Conservation (phyloP, 35 echinoderm and acorn worm species). For the Acanthaster planci region DNA sequence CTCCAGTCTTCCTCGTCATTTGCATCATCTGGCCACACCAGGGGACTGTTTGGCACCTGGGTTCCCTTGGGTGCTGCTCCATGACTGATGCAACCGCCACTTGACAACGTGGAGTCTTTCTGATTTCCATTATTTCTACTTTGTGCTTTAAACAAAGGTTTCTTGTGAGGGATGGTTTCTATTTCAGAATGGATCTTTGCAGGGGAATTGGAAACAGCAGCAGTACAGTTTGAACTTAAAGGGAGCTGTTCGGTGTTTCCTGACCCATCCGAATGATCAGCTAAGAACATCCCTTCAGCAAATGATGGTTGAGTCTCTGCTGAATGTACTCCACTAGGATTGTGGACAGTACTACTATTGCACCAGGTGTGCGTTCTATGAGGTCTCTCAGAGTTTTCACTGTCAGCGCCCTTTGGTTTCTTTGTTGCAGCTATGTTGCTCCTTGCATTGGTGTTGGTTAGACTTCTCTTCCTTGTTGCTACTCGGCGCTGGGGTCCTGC, state of each 20-base stretch:
- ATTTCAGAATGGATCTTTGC: background rate
- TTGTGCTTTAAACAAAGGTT: background rate
- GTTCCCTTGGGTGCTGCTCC: background rate
- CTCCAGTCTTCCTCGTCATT: background rate
- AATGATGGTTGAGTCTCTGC: background rate
- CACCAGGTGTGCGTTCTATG: background rate
- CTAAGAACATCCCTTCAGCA: background rate
- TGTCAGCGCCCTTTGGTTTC: background rate
- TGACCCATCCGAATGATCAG: background rate
- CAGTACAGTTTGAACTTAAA: background rate
- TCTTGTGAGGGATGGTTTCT: background rate
- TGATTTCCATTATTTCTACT: background rate
- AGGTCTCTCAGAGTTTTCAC: background rate
- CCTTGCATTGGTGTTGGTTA: background rate
- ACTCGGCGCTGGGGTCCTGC: background rate
- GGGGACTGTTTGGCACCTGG: background rate
- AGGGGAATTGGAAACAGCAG: background rate
- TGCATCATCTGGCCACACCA: background rate
- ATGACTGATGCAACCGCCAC: background rate
- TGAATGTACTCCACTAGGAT: background rate
- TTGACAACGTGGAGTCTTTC: background rate
- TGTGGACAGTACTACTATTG: background rate
- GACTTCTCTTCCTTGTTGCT: slow-evolving; percentile 11
- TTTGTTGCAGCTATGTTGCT: background rate
- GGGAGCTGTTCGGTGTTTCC: background rate